Evolutionary conservation across 2,888 invertebrate genomes (phyloP).

Genomic region (Artemia sp.): DNA sequence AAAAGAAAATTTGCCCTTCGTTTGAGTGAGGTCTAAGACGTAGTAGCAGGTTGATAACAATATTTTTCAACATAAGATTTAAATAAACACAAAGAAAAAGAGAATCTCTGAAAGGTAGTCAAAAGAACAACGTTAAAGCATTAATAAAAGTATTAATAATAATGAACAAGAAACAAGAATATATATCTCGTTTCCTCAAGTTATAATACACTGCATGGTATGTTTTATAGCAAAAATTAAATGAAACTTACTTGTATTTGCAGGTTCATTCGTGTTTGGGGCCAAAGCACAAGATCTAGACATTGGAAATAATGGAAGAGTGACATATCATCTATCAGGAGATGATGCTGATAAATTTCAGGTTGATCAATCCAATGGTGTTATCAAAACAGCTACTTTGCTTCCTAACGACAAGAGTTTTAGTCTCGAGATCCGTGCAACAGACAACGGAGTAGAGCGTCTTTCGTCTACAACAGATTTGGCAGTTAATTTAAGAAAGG

Average conservation of each 20-base stretch:
- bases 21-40: no score
- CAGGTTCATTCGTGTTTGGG: conserved; percentile 67
- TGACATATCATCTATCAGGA: conserved; percentile 58
- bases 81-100: no score
- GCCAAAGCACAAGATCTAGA: conserved; percentile 71
- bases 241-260: conserved; percentile 26
- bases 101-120: no score
- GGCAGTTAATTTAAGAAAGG: conserved; percentile 54
- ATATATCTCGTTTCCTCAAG: no score
- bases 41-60: no score
- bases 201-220: not conserved
- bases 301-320: conserved; percentile 58
- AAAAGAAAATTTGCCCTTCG: no score
- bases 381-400: conserved; percentile 58
- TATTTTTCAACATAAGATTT: no score
- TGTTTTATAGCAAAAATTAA: conserved; percentile 5
- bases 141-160: no score
- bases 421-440: conserved; percentile 53
- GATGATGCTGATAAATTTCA: conserved; percentile 57
- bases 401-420: conserved; percentile 36
- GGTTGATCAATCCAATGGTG: conserved; percentile 63
- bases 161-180: no score
- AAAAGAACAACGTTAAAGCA: no score
- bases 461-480: conserved; percentile 56
- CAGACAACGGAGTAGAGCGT: conserved; percentile 54